These are phyloP conservation scores for Sarcophaga carnaria DNA, from an alignment of 2,888 invertebrate species.

Conservation along the genomic window DNA sequence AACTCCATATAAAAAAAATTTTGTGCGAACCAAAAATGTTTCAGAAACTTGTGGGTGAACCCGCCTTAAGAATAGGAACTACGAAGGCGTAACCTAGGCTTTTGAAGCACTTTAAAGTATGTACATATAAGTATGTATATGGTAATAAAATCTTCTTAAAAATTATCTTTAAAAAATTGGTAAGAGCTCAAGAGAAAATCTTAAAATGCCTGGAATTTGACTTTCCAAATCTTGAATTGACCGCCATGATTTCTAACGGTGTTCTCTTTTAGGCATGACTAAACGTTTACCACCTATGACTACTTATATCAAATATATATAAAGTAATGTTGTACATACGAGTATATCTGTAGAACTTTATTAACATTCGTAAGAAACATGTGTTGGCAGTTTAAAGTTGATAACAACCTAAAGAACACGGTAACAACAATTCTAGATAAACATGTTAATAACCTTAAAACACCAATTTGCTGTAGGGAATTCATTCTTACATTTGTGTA, in stretches of 20 bases:
- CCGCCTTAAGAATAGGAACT: no score
- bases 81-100: no score
- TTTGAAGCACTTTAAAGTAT: no score
- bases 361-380: conserved; percentile 47
- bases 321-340: neutral
- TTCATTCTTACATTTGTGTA: neutral
- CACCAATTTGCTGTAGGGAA: conserved; percentile 7
- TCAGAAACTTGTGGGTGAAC: no score
- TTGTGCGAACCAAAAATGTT: no score
- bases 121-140: no score
- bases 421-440: conserved; percentile 23
- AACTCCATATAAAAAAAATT: no score
- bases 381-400: conserved; percentile 55
- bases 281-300: neutral
- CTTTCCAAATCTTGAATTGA: no score
- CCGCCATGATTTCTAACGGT: neutral
- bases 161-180: no score
- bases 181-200: no score
- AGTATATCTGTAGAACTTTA: conserved; percentile 12
- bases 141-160: no score
- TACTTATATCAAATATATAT: conserved; percentile 27
- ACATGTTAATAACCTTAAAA: conserved; percentile 59
- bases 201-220: neutral
- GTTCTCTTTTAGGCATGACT: neutral
- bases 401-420: conserved; percentile 37